Percentiles rank a stretch among this genome's conserved stretches.
Conservation (phyloP, 2,113 vertebrate genomes). For the Phalacrocorax pelagicus region DNA sequence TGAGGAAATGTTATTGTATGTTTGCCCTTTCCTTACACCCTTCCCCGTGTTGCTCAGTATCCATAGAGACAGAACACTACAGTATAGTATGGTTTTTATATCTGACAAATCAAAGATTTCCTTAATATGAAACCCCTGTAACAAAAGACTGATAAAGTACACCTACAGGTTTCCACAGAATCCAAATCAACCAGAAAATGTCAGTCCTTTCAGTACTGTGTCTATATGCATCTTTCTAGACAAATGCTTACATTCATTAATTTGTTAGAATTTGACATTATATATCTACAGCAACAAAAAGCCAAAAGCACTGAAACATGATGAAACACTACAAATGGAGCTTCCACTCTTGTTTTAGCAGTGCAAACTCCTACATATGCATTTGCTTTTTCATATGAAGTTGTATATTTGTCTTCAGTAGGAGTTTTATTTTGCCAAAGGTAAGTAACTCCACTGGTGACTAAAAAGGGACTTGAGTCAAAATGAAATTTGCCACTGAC, state of each 20-base stretch:
- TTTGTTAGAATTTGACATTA: neutral
- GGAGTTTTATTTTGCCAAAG: neutral
- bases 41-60: neutral
- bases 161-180: neutral
- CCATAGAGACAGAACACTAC: neutral
- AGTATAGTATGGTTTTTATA: neutral
- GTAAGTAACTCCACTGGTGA: neutral
- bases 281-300: neutral
- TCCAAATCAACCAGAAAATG: neutral
- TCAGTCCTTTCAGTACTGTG: neutral
- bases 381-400: neutral
- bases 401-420: neutral
- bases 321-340: neutral
- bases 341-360: neutral
- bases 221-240: neutral
- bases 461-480: neutral
- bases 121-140: neutral
- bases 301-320: neutral
- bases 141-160: neutral
- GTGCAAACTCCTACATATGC: too few relatives aligned
- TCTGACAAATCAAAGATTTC: neutral
- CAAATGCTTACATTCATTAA: neutral
- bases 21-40: slow-evolving; percentile 13
- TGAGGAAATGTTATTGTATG: neutral
- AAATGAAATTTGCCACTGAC: neutral